phyloP scores from a whole-genome alignment of 2,113 vertebrate genomes.

The Prionailurus viverrinus region DNA sequence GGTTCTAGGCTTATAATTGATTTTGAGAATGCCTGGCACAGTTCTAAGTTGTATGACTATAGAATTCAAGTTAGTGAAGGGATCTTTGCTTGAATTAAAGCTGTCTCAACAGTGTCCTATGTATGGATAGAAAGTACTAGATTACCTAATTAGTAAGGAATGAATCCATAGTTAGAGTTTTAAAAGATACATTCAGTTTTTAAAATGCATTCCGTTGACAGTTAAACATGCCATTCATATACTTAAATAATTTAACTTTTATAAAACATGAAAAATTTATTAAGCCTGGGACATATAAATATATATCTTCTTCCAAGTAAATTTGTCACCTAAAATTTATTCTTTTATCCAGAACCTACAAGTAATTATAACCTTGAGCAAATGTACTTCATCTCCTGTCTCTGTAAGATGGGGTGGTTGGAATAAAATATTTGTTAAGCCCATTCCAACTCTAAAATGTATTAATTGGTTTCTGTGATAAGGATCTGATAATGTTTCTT shows the following conservation, averaged over 20 bases:
- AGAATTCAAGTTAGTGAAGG: not conserved
- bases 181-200: not conserved
- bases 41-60: not conserved
- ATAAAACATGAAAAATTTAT: not conserved
- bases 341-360: not conserved
- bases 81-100: not conserved
- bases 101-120: not conserved
- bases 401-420: not conserved
- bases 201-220: not conserved
- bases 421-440: conserved; percentile 37
- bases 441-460: not conserved
- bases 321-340: not conserved
- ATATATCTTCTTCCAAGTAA: not conserved
- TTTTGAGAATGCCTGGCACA: not conserved
- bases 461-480: conserved; percentile 23
- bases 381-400: not conserved
- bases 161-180: conserved; percentile 11
- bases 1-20: not conserved
- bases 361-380: not conserved
- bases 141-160: not conserved
- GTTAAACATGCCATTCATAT: not conserved
- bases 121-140: not conserved
- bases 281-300: not conserved
- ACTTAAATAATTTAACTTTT: not conserved
- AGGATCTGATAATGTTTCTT: not conserved